Evolutionary conservation across 2,797 vertebrate species (phyloP), one percentile per base, ranked within the genome.

Genomic region (Aldrovandia affinis): DNA sequence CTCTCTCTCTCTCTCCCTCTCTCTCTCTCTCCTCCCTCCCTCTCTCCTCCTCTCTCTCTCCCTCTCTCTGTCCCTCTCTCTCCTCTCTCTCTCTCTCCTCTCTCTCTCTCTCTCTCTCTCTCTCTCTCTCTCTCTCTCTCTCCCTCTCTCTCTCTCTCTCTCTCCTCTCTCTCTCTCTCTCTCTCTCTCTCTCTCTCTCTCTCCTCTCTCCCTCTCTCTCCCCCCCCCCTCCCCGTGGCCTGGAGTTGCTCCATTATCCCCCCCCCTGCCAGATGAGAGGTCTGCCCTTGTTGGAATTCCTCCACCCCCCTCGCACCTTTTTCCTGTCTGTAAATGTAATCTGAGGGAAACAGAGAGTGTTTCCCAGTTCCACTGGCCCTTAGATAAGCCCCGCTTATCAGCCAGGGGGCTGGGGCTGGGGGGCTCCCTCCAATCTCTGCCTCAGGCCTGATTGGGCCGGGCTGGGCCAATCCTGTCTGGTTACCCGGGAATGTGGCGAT

Each of bases 321-420:
- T 93, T 93, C 83, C 90, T 93, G 77, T 89, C 86, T 88, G 0
- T 1, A 85, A n/a, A 83, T 90, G 54, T 89, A 91, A 89, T 83
- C 59, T 33, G 25, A 88, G 81, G 81, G 89, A 90, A 92, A 87
- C 55, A n/a, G 12, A 61, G 81, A 61, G 86, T 52, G 55, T 90
- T 91, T 89, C 92, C 88, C 86, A 89, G 80, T 85, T 88, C 86
- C 78, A 85, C 86, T 52, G 55, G 85, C 81, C 87, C 80, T 20
- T 81, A 89, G 84, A 87, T 91, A 94, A 89, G 88, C 83, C 80
- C 55, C 82, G 85, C 89, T 89, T 89, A 90, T 90, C 86, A 86
- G 57, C 84, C 77, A 57, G 68, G 85, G 42, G 20, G 52, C 20
- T 55, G 30, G 55, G 30, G 57, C 39, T 52, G 44, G 44, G 47